Percentiles rank a stretch among this genome's conserved stretches.
phyloP scores from a whole-genome alignment of 2,113 vertebrate genomes.

The Sturnus vulgaris region DNA sequence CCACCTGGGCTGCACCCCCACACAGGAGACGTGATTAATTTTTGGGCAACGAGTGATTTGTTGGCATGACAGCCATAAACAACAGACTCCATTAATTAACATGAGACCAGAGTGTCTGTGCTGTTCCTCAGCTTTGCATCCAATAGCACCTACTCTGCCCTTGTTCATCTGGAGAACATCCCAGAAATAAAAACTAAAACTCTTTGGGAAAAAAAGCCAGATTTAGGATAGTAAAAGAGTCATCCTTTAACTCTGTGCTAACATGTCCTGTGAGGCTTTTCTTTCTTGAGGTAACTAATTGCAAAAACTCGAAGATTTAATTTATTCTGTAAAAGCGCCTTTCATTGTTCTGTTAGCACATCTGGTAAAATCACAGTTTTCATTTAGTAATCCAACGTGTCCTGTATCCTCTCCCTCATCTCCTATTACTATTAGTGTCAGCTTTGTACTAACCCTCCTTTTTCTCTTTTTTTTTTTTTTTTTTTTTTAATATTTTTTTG shows the following conservation, averaged over 20 bases:
- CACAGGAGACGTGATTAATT: constrained; percentile 7
- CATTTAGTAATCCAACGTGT: constrained; percentile 26
- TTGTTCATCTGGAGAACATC: neutral
- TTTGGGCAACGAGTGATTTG: constrained; percentile 42
- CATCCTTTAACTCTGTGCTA: neutral
- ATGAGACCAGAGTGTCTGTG: neutral
- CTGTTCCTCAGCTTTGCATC: neutral
- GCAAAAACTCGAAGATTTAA: constrained; percentile 6
- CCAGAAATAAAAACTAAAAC: neutral
- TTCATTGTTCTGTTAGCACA: constrained; percentile 30
- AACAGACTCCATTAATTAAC: constrained; percentile 43
- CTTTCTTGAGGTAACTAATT: constrained; percentile 1
- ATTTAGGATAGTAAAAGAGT: neutral
- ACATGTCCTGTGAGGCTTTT: neutral
- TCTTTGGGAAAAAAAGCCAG: neutral
- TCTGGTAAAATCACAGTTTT: constrained; percentile 46
- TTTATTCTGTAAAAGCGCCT: neutral
- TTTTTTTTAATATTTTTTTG: neutral
- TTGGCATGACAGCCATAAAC: constrained; percentile 46
- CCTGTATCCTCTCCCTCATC: neutral
- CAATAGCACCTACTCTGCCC: neutral
- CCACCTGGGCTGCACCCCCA: neutral
- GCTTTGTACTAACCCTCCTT: constrained; percentile 2
- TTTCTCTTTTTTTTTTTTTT: neutral
- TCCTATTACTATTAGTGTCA: constrained; percentile 46